phyloP scores from a whole-genome alignment of 2,797 vertebrate genomes.

The Melanogrammus aeglefinus region DNA sequence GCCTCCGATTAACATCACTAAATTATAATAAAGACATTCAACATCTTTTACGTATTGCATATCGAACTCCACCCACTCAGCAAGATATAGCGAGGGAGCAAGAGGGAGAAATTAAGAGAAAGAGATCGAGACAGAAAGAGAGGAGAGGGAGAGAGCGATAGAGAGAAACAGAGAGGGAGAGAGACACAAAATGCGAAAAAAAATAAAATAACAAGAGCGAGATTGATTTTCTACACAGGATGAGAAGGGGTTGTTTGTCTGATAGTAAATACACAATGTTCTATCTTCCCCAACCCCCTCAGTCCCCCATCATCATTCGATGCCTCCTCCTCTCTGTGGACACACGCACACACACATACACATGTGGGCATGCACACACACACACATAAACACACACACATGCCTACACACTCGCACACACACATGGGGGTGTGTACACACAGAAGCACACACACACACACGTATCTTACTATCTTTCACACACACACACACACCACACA shows the following conservation, averaged over 20 bases:
- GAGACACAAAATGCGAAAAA: not conserved
- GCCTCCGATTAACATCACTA: not conserved
- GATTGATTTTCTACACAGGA: slow-evolving; percentile 4
- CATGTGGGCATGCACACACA: not conserved
- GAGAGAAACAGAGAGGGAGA: not conserved
- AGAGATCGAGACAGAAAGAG: not conserved
- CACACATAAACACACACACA: not conserved
- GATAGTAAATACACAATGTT: slow-evolving; percentile 5
- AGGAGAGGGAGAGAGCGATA: not conserved
- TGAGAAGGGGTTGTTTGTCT: slow-evolving; percentile 4
- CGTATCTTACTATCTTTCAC: not conserved
- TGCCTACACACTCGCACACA: not conserved
- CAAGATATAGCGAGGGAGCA: not conserved
- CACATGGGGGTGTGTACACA: not conserved
- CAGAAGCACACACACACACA: not conserved
- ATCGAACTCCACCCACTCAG: not conserved
- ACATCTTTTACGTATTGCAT: not conserved
- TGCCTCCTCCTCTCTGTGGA: not conserved
- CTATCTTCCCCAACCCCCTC: not conserved
- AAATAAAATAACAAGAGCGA: not conserved
- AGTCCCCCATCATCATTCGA: too few species aligned
- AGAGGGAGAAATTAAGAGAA: not conserved
- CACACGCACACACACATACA: not conserved
- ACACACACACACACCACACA: not conserved
- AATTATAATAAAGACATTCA: not conserved